These are phyloP conservation scores for Psophia crepitans DNA, from an alignment of 2,113 vertebrate species.

Conservation along the genomic window DNA sequence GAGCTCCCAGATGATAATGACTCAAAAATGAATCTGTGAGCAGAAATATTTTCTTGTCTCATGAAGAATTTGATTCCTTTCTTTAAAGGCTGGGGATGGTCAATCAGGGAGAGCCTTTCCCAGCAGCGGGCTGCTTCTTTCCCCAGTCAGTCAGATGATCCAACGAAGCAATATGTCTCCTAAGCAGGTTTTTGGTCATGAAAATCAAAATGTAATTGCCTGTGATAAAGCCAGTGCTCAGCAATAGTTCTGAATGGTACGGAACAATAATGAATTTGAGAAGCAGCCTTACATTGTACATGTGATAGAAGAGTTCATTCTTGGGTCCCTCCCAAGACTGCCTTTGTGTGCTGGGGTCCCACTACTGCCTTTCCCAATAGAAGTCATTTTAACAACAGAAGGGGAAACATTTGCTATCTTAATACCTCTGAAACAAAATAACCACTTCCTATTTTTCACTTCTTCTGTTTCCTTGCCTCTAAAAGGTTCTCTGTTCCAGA, in stretches of 20 bases:
- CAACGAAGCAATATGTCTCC: slow-evolving; percentile 54
- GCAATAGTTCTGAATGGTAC: neutral
- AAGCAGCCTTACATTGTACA: accelerated
- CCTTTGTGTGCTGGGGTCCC: neutral
- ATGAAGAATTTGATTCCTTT: slow-evolving; percentile 78
- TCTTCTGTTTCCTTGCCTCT: neutral
- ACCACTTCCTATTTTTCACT: neutral
- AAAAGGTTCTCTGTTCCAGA: neutral
- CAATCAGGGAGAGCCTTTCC: slow-evolving; percentile 63
- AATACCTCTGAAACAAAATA: neutral
- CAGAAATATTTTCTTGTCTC: slow-evolving; percentile 74
- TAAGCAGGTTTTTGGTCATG: neutral
- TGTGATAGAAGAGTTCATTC: accelerated
- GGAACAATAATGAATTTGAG: neutral
- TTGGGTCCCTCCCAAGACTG: neutral
- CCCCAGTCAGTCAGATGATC: slow-evolving; percentile 76
- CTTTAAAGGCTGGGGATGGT: slow-evolving; percentile 83
- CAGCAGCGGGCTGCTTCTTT: slow-evolving; percentile 60
- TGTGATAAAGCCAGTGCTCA: neutral
- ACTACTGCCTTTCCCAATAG: neutral
- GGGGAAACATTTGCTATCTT: neutral
- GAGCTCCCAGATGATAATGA: slow-evolving; percentile 59
- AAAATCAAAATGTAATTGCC: neutral
- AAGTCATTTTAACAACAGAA: neutral
- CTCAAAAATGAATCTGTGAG: slow-evolving; percentile 81